These are phyloP conservation scores for Nycticorax nycticorax DNA, from an alignment of 2,113 vertebrate species.

Conservation along the genomic window DNA sequence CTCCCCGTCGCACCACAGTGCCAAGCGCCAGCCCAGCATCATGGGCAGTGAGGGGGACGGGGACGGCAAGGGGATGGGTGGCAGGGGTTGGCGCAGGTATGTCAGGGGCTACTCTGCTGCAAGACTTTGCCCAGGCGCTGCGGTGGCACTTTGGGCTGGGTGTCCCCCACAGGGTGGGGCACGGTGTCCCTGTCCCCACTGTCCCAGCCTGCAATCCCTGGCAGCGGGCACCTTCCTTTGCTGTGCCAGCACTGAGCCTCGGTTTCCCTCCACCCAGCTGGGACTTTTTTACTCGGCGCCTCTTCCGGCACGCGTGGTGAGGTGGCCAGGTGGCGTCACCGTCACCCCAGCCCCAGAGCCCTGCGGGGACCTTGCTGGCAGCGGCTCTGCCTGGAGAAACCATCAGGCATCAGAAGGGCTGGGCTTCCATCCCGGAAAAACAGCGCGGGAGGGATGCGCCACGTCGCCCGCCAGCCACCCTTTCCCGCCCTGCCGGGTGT, in stretches of 20 bases:
- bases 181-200: accelerated
- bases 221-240: not conserved
- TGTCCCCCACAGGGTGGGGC: not conserved
- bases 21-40: not conserved
- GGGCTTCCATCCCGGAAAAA: slow-evolving; percentile 47
- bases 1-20: accelerated
- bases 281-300: not conserved
- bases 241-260: not conserved
- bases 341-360: not conserved
- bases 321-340: not conserved
- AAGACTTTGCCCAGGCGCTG: not conserved
- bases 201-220: not conserved
- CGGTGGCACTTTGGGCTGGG: not conserved
- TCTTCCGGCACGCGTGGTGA: not conserved
- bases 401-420: slow-evolving; percentile 27
- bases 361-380: not conserved
- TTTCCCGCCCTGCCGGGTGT: not conserved
- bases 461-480: slow-evolving; percentile 30
- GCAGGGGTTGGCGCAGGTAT: not conserved
- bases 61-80: accelerated
- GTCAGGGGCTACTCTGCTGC: not conserved
- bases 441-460: slow-evolving; percentile 2
- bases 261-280: not conserved
- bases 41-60: accelerated
- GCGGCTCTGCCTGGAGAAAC: slow-evolving; percentile 47